Conservation (phyloP, 2,888 invertebrate genomes). For the Clusia tigrina region DNA sequence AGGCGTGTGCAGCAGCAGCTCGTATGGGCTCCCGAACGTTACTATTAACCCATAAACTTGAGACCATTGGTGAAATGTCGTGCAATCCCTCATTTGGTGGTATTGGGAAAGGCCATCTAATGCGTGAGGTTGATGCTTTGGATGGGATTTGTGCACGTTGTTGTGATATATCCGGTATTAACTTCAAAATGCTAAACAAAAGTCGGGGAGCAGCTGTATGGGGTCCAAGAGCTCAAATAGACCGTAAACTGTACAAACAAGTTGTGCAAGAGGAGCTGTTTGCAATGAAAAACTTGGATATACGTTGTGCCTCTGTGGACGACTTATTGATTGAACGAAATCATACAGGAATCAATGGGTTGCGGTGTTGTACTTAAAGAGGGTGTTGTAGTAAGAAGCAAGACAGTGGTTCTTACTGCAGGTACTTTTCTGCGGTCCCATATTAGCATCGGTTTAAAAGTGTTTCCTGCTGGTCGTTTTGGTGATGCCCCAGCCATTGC, state of each 20-base stretch:
- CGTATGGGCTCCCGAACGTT: constrained; percentile 83
- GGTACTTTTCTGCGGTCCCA: constrained; percentile 88
- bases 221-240: constrained; percentile 89
- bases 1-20: constrained; percentile 83
- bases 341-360: constrained; percentile 32
- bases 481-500: constrained; percentile 81
- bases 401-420: constrained; percentile 81
- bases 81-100: constrained; percentile 95
- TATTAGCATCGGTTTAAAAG: constrained; percentile 82
- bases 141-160: constrained; percentile 84
- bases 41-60: constrained; percentile 83
- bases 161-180: constrained; percentile 82
- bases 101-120: constrained; percentile 88
- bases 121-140: constrained; percentile 87
- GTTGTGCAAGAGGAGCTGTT: constrained; percentile 78
- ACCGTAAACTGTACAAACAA: constrained; percentile 78
- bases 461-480: constrained; percentile 80
- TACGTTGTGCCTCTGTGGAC: constrained; percentile 76
- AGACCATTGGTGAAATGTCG: constrained; percentile 91
- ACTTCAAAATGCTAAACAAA: constrained; percentile 82
- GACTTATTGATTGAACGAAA: constrained; percentile 71
- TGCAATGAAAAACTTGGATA: constrained; percentile 71
- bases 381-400: constrained; percentile 69
- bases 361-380: constrained; percentile 63
- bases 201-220: constrained; percentile 88